These are phyloP conservation scores for Conistra vaccinii DNA, from an alignment of 2,888 invertebrate genomes.

Conservation along the genomic window DNA sequence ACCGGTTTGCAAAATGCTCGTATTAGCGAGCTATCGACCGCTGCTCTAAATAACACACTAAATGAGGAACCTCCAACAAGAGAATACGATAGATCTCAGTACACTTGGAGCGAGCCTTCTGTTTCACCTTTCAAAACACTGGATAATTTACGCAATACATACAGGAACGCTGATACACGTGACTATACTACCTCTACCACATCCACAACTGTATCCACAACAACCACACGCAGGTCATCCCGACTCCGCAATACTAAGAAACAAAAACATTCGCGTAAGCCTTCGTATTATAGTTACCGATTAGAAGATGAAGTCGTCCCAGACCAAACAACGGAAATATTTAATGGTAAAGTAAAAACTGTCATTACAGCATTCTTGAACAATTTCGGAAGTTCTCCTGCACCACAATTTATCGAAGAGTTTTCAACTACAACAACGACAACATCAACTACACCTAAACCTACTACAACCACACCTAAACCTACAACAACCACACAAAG, in stretches of 20 bases:
- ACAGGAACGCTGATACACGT: conserved; percentile 66
- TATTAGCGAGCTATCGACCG: conserved; percentile 49
- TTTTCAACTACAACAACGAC: conserved; percentile 72
- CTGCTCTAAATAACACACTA: conserved; percentile 60
- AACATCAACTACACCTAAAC: conserved; percentile 60
- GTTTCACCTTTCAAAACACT: conserved; percentile 90
- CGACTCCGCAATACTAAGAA: conserved; percentile 63
- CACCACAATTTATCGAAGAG: conserved; percentile 64
- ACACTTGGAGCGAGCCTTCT: conserved; percentile 81
- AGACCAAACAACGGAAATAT: conserved; percentile 86
- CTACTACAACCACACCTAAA: conserved; percentile 62
- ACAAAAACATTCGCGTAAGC: conserved; percentile 74
- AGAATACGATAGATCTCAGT: conserved; percentile 65
- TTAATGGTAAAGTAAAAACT: conserved; percentile 83
- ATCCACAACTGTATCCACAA: conserved; percentile 57
- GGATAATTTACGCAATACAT: conserved; percentile 82
- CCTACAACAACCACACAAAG: conserved; percentile 57
- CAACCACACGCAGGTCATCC: conserved; percentile 65
- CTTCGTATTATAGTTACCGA: conserved; percentile 84
- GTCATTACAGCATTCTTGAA: conserved; percentile 85
- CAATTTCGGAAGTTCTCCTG: conserved; percentile 75
- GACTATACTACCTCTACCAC: conserved; percentile 73
- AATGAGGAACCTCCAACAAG: conserved; percentile 64
- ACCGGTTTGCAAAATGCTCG: conserved; percentile 71
- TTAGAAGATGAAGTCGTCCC: conserved; percentile 81